Conservation (phyloP, 1,140 invertebrate genomes). For the Lepidurus apus region DNA sequence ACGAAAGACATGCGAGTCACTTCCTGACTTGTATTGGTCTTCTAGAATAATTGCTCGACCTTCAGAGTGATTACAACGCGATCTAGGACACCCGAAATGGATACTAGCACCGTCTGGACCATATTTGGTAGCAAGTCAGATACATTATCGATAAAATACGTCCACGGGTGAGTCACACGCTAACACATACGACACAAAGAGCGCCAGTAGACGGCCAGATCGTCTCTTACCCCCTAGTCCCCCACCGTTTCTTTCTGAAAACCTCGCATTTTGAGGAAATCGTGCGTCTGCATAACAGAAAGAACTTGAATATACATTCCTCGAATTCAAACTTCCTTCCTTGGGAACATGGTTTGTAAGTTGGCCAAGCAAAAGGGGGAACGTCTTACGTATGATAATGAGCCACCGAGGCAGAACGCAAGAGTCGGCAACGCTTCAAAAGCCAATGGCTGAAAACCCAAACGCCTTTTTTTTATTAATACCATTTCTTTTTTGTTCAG, state of each 20-base stretch:
- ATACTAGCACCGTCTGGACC: no score
- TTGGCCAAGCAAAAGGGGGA: neutral
- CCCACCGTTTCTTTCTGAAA: no score
- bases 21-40: no score
- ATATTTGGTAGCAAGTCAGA: neutral
- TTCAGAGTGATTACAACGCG: no score
- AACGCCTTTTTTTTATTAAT: neutral
- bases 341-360: neutral
- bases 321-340: neutral
- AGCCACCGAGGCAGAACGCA: conserved; percentile 9
- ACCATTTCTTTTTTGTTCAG: neutral
- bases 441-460: neutral
- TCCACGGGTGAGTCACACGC: neutral
- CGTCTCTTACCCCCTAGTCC: no score
- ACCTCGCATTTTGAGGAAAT: no score
- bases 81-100: no score
- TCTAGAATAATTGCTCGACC: no score
- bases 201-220: no score
- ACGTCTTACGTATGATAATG: conserved; percentile 7
- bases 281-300: no score
- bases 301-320: neutral
- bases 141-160: neutral
- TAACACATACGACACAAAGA: neutral
- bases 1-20: no score
- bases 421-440: neutral